Evolutionary conservation across 1,140 invertebrate species (phyloP).

Genomic region (Venustaconcha ellipsiformis): DNA sequence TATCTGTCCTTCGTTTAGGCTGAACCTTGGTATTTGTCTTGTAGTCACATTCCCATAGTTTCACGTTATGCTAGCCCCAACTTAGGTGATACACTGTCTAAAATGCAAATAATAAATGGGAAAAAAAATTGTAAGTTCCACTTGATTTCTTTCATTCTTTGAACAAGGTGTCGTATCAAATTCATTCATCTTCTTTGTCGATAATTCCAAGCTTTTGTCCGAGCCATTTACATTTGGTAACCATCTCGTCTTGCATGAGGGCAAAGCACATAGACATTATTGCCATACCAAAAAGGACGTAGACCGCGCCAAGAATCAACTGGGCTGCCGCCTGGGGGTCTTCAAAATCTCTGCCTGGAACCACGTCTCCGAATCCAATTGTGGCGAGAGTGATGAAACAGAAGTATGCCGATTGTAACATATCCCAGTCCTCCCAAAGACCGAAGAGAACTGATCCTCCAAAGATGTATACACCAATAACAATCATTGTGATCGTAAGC

Average conservation of each 20-base stretch:
- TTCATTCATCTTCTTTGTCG: constrained; percentile 37
- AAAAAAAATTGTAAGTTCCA: too few relatives aligned
- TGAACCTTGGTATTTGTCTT: too few relatives aligned
- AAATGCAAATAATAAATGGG: too few relatives aligned
- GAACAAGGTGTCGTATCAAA: too few relatives aligned
- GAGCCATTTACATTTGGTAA: constrained; percentile 78
- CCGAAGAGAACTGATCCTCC: constrained; percentile 90
- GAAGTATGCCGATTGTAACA: constrained; percentile 93
- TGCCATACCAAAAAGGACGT: constrained; percentile 90
- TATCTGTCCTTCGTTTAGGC: too few relatives aligned
- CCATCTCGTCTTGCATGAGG: constrained; percentile 84
- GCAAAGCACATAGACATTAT: constrained; percentile 99
- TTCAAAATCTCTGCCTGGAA: constrained; percentile 82
- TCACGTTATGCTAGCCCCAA: too few relatives aligned
- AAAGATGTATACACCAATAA: constrained; percentile 85
- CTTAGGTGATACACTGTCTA: too few relatives aligned
- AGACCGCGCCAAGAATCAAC: constrained; percentile 77
- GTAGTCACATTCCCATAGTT: too few relatives aligned
- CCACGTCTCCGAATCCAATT: constrained; percentile 95
- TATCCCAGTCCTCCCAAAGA: constrained; percentile 82
- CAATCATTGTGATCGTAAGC: constrained; percentile 84
- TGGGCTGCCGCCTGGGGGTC: constrained; percentile 69
- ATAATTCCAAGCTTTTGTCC: constrained; percentile 68
- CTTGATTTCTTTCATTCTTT: too few relatives aligned
- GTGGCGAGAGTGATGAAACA: constrained; percentile 86